These are phyloP conservation scores for Propithecus perrieri DNA, from an alignment of 2,797 vertebrate genomes.

Conservation along the genomic window DNA sequence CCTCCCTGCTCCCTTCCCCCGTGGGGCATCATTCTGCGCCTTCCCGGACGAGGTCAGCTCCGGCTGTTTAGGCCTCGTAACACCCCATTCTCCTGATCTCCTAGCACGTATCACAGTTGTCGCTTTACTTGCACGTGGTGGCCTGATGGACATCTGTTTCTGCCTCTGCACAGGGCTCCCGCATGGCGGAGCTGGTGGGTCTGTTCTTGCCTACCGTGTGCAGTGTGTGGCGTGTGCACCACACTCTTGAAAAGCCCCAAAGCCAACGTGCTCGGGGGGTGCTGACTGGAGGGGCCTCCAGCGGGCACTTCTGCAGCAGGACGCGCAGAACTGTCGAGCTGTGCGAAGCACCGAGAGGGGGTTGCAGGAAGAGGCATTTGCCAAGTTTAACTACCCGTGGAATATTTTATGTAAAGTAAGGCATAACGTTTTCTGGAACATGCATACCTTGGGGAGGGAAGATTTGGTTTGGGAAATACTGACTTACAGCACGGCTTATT, in stretches of 20 bases:
- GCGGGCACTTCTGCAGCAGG: not conserved
- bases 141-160: not conserved
- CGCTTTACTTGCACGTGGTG: not conserved
- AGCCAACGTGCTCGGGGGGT: not conserved
- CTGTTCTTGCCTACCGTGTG: not conserved
- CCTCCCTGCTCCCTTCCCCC: not conserved
- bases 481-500: not conserved
- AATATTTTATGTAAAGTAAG: not conserved
- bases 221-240: not conserved
- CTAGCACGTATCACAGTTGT: not conserved
- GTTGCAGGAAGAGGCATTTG: not conserved
- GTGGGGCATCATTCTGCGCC: fast-evolving
- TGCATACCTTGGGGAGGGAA: not conserved
- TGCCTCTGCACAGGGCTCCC: not conserved
- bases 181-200: not conserved
- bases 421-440: not conserved
- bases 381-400: not conserved
- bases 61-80: not conserved
- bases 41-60: not conserved
- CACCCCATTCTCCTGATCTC: fast-evolving
- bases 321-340: not conserved
- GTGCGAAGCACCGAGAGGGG: fast-evolving
- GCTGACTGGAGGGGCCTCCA: not conserved
- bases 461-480: not conserved
- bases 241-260: not conserved